phyloP scores from a whole-genome alignment of 2,797 vertebrate species.

The Meriones psammophilus region DNA sequence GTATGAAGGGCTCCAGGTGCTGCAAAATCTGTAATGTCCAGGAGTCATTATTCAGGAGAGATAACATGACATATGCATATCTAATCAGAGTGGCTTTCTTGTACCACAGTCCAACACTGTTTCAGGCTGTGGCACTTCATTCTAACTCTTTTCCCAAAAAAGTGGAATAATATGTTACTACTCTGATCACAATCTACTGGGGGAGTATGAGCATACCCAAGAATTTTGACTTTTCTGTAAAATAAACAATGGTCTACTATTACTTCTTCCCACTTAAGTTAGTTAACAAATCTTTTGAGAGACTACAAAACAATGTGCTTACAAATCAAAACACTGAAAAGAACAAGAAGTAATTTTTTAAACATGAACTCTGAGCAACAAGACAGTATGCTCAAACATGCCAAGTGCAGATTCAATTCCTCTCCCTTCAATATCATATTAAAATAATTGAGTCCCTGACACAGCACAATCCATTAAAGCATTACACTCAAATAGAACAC shows the following conservation, averaged over 20 bases:
- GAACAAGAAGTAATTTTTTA: conserved; percentile 51
- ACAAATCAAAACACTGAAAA: conserved; percentile 48
- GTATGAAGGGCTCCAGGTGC: background rate
- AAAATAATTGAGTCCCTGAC: conserved; percentile 38
- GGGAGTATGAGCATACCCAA: background rate
- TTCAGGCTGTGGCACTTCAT: conserved; percentile 8
- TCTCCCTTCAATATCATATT: conserved; percentile 49
- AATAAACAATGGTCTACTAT: background rate
- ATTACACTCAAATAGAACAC: conserved; percentile 50
- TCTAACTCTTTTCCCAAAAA: background rate
- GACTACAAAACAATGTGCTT: conserved; percentile 63
- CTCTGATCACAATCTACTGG: background rate
- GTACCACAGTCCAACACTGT: background rate
- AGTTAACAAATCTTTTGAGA: conserved; percentile 52
- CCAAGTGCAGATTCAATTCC: conserved; percentile 54
- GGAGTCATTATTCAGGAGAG: conserved; percentile 30
- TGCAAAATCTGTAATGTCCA: background rate
- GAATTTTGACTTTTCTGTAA: conserved; percentile 57
- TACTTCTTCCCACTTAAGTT: background rate
- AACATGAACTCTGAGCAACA: conserved; percentile 70
- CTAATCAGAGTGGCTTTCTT: background rate
- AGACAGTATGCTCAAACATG: conserved; percentile 37
- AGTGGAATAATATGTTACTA: conserved; percentile 32
- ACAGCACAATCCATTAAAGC: conserved; percentile 51
- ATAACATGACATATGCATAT: background rate